These are phyloP conservation scores for Chlorocebus sabaeus DNA, from an alignment of 2,113 vertebrate species.

Conservation along the genomic window DNA sequence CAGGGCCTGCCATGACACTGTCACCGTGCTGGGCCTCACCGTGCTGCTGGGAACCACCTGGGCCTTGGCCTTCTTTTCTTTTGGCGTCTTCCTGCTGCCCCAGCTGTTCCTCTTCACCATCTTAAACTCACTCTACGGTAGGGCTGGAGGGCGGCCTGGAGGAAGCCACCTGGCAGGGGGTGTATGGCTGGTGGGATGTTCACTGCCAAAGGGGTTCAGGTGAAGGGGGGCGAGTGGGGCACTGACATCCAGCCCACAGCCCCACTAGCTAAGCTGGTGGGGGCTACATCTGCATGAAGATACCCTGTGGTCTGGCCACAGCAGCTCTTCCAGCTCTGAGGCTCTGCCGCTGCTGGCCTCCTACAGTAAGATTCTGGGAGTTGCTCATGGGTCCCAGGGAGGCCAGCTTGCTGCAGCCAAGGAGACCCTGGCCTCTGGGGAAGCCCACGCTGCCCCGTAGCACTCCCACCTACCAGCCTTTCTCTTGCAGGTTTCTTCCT, in stretches of 20 bases:
- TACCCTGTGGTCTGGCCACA: no score
- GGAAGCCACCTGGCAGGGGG: neutral
- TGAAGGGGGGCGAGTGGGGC: neutral
- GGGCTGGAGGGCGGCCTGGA: accelerated
- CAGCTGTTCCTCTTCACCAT: constrained; percentile 88
- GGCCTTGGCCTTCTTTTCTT: constrained; percentile 83
- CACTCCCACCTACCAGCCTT: neutral
- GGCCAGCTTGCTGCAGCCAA: accelerated
- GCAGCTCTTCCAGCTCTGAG: neutral
- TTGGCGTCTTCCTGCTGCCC: constrained; percentile 73
- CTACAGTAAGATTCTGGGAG: neutral
- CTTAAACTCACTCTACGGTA: constrained; percentile 86
- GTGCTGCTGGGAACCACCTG: constrained; percentile 86
- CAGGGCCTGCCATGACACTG: constrained; percentile 59
- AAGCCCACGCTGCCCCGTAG: accelerated
- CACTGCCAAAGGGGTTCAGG: neutral
- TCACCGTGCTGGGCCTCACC: constrained; percentile 84
- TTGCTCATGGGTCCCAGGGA: neutral
- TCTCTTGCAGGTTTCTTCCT: constrained; percentile 71
- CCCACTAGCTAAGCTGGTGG: neutral
- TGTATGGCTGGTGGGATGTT: accelerated
- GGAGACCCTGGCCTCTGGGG: neutral
- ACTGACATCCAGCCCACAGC: neutral
- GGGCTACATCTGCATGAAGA: neutral
- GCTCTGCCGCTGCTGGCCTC: neutral